These are phyloP conservation scores for Chalcosyrphus nemorum DNA, from an alignment of 2,888 invertebrate genomes.

Conservation along the genomic window DNA sequence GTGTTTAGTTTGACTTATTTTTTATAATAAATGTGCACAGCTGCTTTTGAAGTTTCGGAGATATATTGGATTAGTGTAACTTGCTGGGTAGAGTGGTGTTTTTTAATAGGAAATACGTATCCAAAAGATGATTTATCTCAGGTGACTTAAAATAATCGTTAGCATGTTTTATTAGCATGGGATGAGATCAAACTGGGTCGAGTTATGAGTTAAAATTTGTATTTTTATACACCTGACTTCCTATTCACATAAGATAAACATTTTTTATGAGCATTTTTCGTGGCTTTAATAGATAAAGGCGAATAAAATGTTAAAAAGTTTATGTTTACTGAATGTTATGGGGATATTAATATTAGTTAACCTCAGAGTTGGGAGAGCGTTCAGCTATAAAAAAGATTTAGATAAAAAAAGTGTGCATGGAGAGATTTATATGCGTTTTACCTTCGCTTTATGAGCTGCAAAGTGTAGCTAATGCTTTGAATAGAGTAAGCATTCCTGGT, in stretches of 20 bases:
- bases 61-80: constrained; percentile 26
- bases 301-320: not conserved
- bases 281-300: not conserved
- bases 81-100: not conserved
- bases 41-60: constrained; percentile 51
- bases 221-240: constrained; percentile 41
- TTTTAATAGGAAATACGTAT: constrained; percentile 1
- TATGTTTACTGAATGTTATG: not conserved
- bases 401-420: too few relatives aligned
- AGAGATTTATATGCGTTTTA: too few relatives aligned
- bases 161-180: constrained; percentile 5
- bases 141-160: constrained; percentile 8
- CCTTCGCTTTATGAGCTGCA: too few relatives aligned
- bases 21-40: constrained; percentile 54
- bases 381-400: too few relatives aligned
- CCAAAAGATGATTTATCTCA: constrained; percentile 51
- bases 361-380: not conserved
- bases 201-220: constrained; percentile 8
- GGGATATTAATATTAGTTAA: constrained; percentile 10
- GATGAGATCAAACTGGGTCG: constrained; percentile 17
- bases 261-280: constrained; percentile 9
- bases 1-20: constrained; percentile 37
- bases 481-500: too few relatives aligned
- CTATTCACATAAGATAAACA: not conserved
- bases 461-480: too few relatives aligned